Evolutionary conservation across 2,888 invertebrate genomes (phyloP), one percentile per base, ranked within the genome.

Genomic region (Dermolepida albohirtum): DNA sequence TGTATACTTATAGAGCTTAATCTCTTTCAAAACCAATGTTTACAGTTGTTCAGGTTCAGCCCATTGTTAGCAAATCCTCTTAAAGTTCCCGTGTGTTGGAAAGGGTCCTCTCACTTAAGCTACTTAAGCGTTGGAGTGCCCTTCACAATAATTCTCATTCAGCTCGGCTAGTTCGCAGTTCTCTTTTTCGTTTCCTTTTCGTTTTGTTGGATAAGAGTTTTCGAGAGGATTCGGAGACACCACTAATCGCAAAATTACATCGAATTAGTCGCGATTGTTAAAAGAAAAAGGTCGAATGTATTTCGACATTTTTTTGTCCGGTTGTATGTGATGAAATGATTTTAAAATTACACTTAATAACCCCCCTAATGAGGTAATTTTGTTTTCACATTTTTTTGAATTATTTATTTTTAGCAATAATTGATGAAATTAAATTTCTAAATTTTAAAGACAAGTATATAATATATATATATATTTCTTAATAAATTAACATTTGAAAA

Each of bases 11-110:
- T 6, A 34, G 6, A 47, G 34, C 34, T 47, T 62, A 34, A 62
- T 62, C 59, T 62, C 47, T 47, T 49, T 62, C 34, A 62, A 59
- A 67, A 59, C 65, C 52, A 69, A 69, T 69, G 69, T 69, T 70
- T 69, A 66, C 57, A 62, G 66, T 68, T 72, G 73, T 65, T 72
- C 73, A 69, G 69, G 59, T 65, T 55, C 69, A 70, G 69, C 50
- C 72, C 65, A 72, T 72, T 73, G 73, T 73, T 51, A 68, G 44
- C 59, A 73, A 68, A 66, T 67, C 64, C 67, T 69, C 67, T 55
- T 64, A 71, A 69, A 57, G 34, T 54, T 51, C 40, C 41, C 47
- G n/a, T 10, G 22, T 4, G 49, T 40, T 63, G 55, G 62, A 57
- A 72, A 69, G 67, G 70, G 66, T 40, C 57, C 66, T 68, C 68